Evolutionary conservation across 2,797 vertebrate genomes (phyloP).

Genomic region (Ctenopoma kingsleyae): DNA sequence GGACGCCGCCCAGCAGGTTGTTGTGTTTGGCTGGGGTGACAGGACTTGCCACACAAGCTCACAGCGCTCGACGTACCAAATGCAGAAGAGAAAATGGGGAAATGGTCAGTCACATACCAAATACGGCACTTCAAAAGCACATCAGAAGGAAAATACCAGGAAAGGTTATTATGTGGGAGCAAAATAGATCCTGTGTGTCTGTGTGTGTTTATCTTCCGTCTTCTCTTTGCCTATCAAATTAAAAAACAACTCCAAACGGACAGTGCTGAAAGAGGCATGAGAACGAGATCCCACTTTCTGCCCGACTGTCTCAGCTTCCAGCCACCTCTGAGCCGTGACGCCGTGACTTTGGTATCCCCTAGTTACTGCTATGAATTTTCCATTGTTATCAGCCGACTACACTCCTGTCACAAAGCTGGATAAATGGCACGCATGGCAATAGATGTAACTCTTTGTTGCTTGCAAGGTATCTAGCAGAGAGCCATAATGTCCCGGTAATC

Average conservation of each 20-base stretch:
- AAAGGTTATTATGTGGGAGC: constrained; percentile 17
- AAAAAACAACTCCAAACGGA: constrained; percentile 15
- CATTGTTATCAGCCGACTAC: constrained; percentile 87
- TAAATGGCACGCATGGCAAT: constrained; percentile 88
- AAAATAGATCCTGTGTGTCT: constrained; percentile 20
- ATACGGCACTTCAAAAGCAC: constrained; percentile 31
- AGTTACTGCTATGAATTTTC: constrained; percentile 90
- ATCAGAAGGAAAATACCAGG: constrained; percentile 17
- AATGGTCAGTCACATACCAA: constrained; percentile 29
- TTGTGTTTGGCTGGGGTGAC: constrained; percentile 57
- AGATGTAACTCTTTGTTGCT: constrained; percentile 90
- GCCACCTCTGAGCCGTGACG: constrained; percentile 81
- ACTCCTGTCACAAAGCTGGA: constrained; percentile 85
- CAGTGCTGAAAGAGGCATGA: constrained; percentile 43
- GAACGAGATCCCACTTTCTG: constrained; percentile 50
- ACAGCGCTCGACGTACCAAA: constrained; percentile 19
- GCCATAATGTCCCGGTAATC: constrained; percentile 88
- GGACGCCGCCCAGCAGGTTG: constrained; percentile 63
- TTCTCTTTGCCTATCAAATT: constrained; percentile 30
- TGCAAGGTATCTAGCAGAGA: constrained; percentile 88
- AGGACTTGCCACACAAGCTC: constrained; percentile 58
- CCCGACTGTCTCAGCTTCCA: constrained; percentile 59
- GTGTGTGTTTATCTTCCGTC: constrained; percentile 6
- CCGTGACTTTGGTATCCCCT: constrained; percentile 88
- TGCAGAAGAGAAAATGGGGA: constrained; percentile 16